A percentile compares a stretch with the other conserved stretches of the same genome.
Evolutionary conservation across 2,888 invertebrate genomes (phyloP).

Genomic region (Vannuccia rotundouncinata): DNA sequence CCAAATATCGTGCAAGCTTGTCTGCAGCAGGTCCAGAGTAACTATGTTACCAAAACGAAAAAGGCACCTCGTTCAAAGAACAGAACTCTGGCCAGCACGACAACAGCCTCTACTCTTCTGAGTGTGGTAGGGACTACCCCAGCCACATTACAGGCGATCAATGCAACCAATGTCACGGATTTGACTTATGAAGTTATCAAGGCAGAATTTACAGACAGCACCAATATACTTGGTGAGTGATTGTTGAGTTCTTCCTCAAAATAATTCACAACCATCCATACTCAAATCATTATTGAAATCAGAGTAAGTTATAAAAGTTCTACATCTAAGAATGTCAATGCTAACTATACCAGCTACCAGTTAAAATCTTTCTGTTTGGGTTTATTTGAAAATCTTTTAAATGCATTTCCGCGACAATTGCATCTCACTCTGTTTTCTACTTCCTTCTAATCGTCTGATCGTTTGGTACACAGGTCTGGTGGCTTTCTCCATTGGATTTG

Average conservation of each 20-base stretch:
- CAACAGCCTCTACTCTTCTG: not conserved
- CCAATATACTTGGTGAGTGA: not conserved
- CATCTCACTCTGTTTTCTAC: no score
- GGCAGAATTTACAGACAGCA: not conserved
- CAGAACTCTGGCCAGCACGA: not conserved
- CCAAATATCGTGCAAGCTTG: constrained; percentile 63
- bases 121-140: not conserved
- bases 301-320: no score
- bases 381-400: no score
- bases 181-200: not conserved
- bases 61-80: not conserved
- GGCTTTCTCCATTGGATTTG: constrained; percentile 63
- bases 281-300: no score
- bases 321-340: no score
- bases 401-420: no score
- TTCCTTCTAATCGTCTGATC: no score
- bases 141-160: not conserved
- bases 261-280: no score
- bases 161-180: not conserved
- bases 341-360: no score
- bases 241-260: no score
- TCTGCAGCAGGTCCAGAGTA: constrained; percentile 48
- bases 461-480: constrained; percentile 58
- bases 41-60: constrained; percentile 18
- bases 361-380: no score